Conservation (phyloP, 1,140 invertebrate species). For the Epicauta chinensis region DNA sequence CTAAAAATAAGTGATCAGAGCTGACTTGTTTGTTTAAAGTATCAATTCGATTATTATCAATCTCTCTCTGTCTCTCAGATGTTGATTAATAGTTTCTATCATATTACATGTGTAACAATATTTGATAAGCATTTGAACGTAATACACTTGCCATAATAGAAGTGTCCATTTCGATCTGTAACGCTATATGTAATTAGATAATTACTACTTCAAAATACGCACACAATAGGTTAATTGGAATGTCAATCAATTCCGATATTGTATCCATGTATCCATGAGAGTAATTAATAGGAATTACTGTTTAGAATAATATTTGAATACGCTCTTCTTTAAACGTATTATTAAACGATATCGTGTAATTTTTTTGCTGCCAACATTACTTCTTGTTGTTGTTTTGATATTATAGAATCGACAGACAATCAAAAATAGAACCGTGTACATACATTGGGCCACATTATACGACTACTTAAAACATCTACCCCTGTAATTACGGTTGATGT, state of each 20-base stretch:
- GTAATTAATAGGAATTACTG: too few relatives aligned
- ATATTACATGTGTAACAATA: neutral
- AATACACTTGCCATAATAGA: slow-evolving; percentile 7
- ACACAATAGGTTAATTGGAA: neutral
- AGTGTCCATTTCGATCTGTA: slow-evolving; percentile 8
- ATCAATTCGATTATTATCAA: slow-evolving; percentile 7
- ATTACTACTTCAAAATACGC: slow-evolving; percentile 6
- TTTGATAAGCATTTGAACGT: neutral
- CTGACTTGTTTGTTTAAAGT: slow-evolving; percentile 10
- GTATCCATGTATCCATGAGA: slow-evolving; percentile 1
- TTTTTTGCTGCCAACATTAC: too few relatives aligned
- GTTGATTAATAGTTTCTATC: slow-evolving; percentile 3
- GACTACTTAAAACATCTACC: slow-evolving; percentile 19
- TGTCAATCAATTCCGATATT: slow-evolving; percentile 1
- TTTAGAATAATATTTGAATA: too few relatives aligned
- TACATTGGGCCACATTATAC: neutral
- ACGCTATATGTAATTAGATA: slow-evolving; percentile 5
- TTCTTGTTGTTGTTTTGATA: too few relatives aligned
- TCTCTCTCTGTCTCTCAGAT: neutral
- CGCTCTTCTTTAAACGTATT: too few relatives aligned
- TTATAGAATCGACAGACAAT: too few relatives aligned
- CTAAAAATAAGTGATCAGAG: neutral
- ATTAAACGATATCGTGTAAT: too few relatives aligned
- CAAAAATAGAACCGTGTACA: too few relatives aligned
- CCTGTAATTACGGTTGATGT: slow-evolving; percentile 19